Evolutionary conservation across 2,113 vertebrate species (phyloP).

Genomic region (Poeciliopsis turrubarensis): DNA sequence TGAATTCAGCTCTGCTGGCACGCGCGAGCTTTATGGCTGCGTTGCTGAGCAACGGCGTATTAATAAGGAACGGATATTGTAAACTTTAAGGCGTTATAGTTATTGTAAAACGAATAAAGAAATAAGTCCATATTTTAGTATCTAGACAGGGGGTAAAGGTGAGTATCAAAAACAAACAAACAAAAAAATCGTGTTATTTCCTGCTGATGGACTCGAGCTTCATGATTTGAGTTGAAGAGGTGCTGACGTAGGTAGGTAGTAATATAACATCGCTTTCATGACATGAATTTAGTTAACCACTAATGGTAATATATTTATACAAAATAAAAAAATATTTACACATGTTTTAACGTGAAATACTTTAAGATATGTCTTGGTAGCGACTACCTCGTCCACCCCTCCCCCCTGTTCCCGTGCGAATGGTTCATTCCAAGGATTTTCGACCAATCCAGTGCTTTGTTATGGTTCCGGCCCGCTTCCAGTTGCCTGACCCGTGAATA

Average conservation of each 20-base stretch:
- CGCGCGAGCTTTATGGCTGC: background rate
- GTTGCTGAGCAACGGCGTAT: background rate
- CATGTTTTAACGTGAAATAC: background rate
- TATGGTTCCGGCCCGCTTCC: constrained; percentile 33
- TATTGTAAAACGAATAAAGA: no score
- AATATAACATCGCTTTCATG: background rate
- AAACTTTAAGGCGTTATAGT: no score
- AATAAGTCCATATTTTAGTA: no score
- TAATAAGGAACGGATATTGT: no score
- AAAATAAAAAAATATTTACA: background rate
- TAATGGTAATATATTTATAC: background rate
- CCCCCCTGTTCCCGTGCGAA: background rate
- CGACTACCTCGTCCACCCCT: background rate
- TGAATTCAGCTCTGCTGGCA: no score
- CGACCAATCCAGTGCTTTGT: constrained; percentile 64
- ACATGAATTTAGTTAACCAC: background rate
- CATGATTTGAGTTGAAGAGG: background rate
- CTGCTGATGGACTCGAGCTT: no score
- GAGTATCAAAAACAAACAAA: no score
- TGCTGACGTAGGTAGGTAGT: background rate
- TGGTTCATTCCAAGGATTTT: constrained; percentile 10
- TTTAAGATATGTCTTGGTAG: rapidly evolving
- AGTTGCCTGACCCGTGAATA: background rate
- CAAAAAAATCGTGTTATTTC: no score
- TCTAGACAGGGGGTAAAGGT: no score